A percentile compares a stretch with the other conserved stretches of the same genome.
Conservation (phyloP, 2,797 vertebrate species). For the Amphiprion clarkii region DNA sequence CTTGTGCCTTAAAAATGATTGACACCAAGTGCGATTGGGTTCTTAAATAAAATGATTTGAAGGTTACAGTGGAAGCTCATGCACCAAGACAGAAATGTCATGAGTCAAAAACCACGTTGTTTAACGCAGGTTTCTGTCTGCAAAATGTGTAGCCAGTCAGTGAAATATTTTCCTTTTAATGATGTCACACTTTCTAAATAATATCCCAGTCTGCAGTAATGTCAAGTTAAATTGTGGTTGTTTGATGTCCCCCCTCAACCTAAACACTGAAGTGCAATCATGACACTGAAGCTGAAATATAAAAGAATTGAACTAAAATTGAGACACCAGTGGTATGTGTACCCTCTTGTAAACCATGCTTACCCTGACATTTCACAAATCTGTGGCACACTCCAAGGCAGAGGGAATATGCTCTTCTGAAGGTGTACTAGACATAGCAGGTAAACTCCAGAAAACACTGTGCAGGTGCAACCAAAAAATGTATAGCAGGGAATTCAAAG, state of each 20-base stretch:
- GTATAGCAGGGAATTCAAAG: constrained; percentile 17
- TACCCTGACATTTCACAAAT: not conserved
- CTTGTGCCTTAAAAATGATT: constrained; percentile 66
- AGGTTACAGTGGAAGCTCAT: not conserved
- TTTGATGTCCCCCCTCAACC: not conserved
- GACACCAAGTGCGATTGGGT: constrained; percentile 54
- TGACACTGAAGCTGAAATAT: not conserved
- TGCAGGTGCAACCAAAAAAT: constrained; percentile 39
- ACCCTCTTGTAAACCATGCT: too few species aligned
- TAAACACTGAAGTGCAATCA: not conserved
- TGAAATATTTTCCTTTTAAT: constrained; percentile 5
- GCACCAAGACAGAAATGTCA: not conserved
- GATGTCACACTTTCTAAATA: not conserved
- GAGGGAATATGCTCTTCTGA: constrained; percentile 11
- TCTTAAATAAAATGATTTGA: not conserved
- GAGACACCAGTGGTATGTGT: not conserved
- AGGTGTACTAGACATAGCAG: constrained; percentile 16
- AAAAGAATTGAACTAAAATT: not conserved
- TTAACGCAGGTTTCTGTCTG: constrained; percentile 8
- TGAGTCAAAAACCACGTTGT: not conserved
- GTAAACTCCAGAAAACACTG: constrained; percentile 14
- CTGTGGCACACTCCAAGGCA: constrained; percentile 15
- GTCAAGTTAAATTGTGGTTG: not conserved
- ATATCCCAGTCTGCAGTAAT: not conserved
- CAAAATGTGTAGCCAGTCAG: not conserved